These are phyloP conservation scores for Ectropis crepuscularia DNA, from an alignment of 2,888 invertebrate species.

Conservation along the genomic window DNA sequence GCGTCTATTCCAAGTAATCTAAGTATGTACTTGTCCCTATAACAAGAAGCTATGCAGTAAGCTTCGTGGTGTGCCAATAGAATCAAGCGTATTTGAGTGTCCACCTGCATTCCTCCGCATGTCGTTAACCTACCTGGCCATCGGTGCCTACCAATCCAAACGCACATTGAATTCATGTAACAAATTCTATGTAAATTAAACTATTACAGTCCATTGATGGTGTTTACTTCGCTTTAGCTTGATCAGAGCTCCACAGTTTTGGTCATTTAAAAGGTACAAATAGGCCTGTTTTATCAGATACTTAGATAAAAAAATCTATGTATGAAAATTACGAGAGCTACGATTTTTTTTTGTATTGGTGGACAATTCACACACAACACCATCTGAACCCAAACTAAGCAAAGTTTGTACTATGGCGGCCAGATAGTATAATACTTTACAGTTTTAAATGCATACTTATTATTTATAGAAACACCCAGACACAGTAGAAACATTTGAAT, in stretches of 20 bases:
- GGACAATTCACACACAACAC: no score
- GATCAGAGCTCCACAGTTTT: constrained; percentile 1
- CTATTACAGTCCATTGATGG: constrained; percentile 17
- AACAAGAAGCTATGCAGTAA: constrained; percentile 28
- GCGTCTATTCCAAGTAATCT: constrained; percentile 4
- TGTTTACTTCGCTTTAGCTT: constrained; percentile 2
- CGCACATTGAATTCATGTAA: constrained; percentile 30
- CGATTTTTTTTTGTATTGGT: no score
- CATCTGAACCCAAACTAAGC: no score
- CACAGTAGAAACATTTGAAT: no score
- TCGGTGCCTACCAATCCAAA: constrained; percentile 11
- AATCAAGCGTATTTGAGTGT: constrained; percentile 30
- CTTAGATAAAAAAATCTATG: no score
- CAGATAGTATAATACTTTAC: no score
- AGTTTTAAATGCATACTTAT: no score
- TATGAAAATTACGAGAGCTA: no score
- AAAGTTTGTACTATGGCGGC: no score
- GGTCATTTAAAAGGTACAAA: neutral
- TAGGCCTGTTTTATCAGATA: neutral
- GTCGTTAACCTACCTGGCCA: constrained; percentile 34
- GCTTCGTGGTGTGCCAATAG: constrained; percentile 34
- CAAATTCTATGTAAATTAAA: constrained; percentile 23
- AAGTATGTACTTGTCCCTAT: constrained; percentile 7
- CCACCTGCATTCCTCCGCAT: constrained; percentile 28
- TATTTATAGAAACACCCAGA: no score